Conservation (phyloP, 1,140 invertebrate genomes). For the Macrotrachela quadricornifera region DNA sequence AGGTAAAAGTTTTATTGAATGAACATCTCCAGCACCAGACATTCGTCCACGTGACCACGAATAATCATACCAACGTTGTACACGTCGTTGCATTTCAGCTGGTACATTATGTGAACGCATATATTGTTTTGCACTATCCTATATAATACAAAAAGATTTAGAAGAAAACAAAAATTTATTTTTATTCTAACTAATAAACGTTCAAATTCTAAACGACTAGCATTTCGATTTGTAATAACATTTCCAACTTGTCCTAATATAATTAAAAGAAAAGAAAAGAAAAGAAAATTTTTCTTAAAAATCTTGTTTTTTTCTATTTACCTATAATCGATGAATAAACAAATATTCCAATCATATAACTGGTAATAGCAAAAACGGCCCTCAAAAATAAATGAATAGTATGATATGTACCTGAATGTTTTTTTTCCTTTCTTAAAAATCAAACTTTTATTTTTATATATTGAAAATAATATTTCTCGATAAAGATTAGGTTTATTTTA, state of each 20-base stretch:
- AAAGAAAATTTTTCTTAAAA: neutral
- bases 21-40: conserved; percentile 70
- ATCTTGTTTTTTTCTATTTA: too few species aligned
- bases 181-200: conserved; percentile 42
- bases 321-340: neutral
- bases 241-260: conserved; percentile 70
- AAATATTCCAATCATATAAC: neutral
- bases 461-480: neutral
- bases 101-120: conserved; percentile 92
- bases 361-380: neutral
- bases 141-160: conserved; percentile 9
- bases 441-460: too few species aligned
- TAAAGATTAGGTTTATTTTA: neutral
- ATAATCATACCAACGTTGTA: conserved; percentile 87
- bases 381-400: neutral
- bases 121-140: conserved; percentile 81
- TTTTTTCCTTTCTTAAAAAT: neutral
- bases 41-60: conserved; percentile 87
- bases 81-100: conserved; percentile 69
- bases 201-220: conserved; percentile 84
- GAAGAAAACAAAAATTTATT: neutral
- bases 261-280: neutral
- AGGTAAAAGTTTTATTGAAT: conserved; percentile 68
- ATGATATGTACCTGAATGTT: neutral
- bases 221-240: conserved; percentile 85